Conservation (phyloP, 2,113 vertebrate genomes). For the Choloepus hoffmanni region DNA sequence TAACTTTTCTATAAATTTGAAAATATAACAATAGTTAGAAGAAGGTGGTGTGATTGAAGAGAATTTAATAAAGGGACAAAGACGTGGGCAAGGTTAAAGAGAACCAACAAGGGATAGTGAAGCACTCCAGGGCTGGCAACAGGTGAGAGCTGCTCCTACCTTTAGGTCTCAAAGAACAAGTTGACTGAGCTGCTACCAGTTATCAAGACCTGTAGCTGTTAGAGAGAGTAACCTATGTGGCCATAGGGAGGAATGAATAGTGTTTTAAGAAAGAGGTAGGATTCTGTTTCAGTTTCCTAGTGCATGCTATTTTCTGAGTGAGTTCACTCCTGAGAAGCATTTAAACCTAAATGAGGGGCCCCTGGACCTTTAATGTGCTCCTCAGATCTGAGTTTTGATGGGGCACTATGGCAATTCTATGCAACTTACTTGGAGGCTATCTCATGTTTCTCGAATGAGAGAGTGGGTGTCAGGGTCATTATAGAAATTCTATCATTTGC, state of each 20-base stretch:
- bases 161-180: neutral
- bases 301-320: neutral
- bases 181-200: neutral
- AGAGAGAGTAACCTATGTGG: neutral
- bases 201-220: neutral
- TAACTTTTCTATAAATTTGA: conserved; percentile 1
- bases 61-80: neutral
- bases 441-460: neutral
- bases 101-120: neutral
- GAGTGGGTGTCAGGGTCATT: neutral
- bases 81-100: neutral
- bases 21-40: conserved; percentile 8
- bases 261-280: neutral
- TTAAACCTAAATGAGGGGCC: neutral
- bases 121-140: neutral
- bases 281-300: neutral
- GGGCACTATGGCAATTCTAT: neutral
- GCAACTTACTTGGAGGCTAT: neutral
- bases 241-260: neutral
- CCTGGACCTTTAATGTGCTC: neutral
- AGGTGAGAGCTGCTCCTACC: neutral
- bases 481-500: neutral
- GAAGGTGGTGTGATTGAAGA: neutral
- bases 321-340: neutral
- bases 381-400: neutral